These are phyloP conservation scores for Scaptomyza pallida DNA, from an alignment of 1,140 invertebrate species.

Conservation along the genomic window DNA sequence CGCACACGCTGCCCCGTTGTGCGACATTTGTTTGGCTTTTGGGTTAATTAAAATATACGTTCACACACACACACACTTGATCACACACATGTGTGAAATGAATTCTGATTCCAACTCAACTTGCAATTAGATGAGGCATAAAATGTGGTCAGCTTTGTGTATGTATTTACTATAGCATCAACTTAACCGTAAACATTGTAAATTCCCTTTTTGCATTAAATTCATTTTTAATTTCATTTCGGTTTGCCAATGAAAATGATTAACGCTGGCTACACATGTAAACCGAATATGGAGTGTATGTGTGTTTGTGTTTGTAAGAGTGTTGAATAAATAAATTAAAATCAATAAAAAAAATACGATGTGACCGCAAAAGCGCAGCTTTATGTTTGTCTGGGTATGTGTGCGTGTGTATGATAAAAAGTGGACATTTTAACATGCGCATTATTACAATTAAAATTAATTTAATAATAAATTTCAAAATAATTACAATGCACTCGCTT, in stretches of 20 bases:
- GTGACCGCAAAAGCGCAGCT: constrained; percentile 33
- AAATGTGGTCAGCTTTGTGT: constrained; percentile 54
- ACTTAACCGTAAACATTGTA: constrained; percentile 42
- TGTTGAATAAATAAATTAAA: constrained; percentile 81
- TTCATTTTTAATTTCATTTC: constrained; percentile 76
- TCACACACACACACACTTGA: constrained; percentile 34
- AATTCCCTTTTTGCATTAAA: constrained; percentile 61
- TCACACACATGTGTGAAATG: constrained; percentile 45
- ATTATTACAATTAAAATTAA: constrained; percentile 84
- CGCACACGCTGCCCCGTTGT: constrained; percentile 35
- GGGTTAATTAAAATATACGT: constrained; percentile 75
- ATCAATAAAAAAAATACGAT: constrained; percentile 67
- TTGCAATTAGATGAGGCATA: constrained; percentile 67
- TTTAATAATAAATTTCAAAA: constrained; percentile 84
- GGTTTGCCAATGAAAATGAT: constrained; percentile 73
- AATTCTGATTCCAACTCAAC: constrained; percentile 44
- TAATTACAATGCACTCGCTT: constrained; percentile 82
- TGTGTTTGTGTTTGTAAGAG: constrained; percentile 24
- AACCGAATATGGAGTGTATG: constrained; percentile 1
- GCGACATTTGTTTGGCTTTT: constrained; percentile 77
- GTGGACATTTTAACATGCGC: constrained; percentile 72
- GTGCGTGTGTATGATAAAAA: constrained; percentile 7
- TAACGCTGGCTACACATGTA: constrained; percentile 58
- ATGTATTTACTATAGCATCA: constrained; percentile 20
- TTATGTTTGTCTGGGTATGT: constrained; percentile 19